Evolutionary conservation across 2,113 vertebrate species (phyloP).

Genomic region (Tragelaphus buxtoni): DNA sequence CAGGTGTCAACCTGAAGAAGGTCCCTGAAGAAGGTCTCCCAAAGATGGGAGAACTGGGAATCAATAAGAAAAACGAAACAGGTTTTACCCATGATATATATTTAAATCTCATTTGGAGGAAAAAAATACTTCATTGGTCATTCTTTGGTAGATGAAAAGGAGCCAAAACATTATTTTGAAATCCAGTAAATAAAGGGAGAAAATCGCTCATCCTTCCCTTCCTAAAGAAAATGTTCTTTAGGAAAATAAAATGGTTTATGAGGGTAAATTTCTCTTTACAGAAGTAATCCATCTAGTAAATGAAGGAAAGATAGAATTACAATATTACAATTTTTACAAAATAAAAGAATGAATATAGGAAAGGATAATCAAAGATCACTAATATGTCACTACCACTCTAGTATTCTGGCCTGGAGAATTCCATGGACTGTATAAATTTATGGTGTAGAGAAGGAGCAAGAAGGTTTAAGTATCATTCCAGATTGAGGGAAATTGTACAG

Average conservation of each 20-base stretch:
- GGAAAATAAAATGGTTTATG: constrained; percentile 25
- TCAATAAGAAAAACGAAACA: constrained; percentile 4
- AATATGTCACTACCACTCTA: not conserved
- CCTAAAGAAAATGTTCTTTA: constrained; percentile 2
- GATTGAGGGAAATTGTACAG: not conserved
- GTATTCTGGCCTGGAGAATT: not conserved
- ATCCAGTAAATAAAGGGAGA: constrained; percentile 4
- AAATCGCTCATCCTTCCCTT: not conserved
- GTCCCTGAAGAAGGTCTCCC: not conserved
- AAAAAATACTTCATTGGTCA: not conserved
- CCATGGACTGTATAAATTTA: not conserved
- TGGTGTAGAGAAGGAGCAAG: not conserved
- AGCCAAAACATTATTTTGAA: constrained; percentile 18
- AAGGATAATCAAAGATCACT: not conserved
- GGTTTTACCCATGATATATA: not conserved
- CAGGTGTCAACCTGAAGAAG: not conserved
- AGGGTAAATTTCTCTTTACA: not conserved
- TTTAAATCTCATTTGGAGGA: not conserved
- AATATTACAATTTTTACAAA: constrained; percentile 1
- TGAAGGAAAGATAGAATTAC: not conserved
- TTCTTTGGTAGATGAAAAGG: constrained; percentile 1
- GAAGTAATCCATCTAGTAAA: constrained; percentile 1
- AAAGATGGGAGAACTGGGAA: constrained; percentile 17
- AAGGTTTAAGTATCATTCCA: not conserved
- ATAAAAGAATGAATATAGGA: not conserved